Base-by-base conservation (phyloP, 2,113 vertebrate genomes). In the Hoplias malabaricus region DNA sequence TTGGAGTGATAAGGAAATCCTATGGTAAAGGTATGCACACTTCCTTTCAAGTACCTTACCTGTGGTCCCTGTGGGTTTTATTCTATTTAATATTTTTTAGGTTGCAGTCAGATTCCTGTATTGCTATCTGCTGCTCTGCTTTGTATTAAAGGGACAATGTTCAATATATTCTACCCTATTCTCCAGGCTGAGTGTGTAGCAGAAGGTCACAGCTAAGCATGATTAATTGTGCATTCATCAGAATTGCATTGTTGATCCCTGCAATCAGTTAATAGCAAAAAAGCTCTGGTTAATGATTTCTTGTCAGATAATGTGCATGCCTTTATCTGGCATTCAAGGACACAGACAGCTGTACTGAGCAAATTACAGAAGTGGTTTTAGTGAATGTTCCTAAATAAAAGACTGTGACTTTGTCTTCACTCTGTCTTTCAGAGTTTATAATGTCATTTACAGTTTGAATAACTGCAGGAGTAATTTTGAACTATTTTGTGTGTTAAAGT, bases 21-120 rank as follows among this genome's bases (percentile, higher is more conserved):
- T 13, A 59, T n/a, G 19, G 19, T 63, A 2, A n/a, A n/a, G n/a
- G 19, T 11, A 10, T 23, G 9, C 65, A 34, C 1, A 29, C 31
- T 29, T 33, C 14, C 21, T 50, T 43, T 53, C 12, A 14, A 63
- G 7, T 53, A 21, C 23, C n/a, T 23, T 9, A 3, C 48, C 34
- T 36, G 33, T 16, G 34, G 31, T 33, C 56, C 11, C 25, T 16
- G 27, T 31, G n/a, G 10, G n/a, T 34, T 23, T 46, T 9, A 68
- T 36, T 61, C 40, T 72, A 68, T 76, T 6, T 62, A 76, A 40
- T 68, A 31, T 53, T 68, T 57, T 16, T 42, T 57, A 33, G 56
- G 67, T 31, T 40, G 62, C 62, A 40, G 38, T 56, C 46, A 42
- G 61, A 42, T 9, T 11, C 54, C 16, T 48, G 43, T 19, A 19